These are phyloP conservation scores for Tetraneura akinire DNA, from an alignment of 1,140 invertebrate genomes.

Conservation along the genomic window DNA sequence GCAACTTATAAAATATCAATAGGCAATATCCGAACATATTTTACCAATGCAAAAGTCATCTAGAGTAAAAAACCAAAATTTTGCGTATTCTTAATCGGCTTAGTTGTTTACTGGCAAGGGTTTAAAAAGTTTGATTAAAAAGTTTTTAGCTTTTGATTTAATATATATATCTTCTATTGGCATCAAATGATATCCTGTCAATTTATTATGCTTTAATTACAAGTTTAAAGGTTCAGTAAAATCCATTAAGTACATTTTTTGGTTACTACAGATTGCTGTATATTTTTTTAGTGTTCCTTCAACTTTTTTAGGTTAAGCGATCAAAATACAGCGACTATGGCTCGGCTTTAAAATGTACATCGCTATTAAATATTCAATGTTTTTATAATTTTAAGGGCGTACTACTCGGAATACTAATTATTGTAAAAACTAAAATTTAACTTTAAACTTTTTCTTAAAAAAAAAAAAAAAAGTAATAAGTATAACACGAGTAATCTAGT, in stretches of 20 bases:
- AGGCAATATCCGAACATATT: background rate
- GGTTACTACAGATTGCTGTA: no score
- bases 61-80: background rate
- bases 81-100: no score
- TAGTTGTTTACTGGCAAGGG: background rate
- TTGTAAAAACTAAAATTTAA: background rate
- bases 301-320: background rate
- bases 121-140: background rate
- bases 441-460: constrained; percentile 23
- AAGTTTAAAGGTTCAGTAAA: background rate
- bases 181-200: no score
- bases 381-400: background rate
- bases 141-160: background rate
- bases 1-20: background rate
- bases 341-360: background rate
- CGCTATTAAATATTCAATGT: constrained; percentile 7
- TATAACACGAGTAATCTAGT: constrained; percentile 15
- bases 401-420: constrained; percentile 20
- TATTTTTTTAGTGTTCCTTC: background rate
- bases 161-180: background rate
- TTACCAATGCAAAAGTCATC: background rate
- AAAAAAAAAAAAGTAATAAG: constrained; percentile 4
- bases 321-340: constrained; percentile 15
- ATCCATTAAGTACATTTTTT: background rate
- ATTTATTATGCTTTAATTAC: background rate